Base-by-base conservation (phyloP, 2,888 invertebrate species). In the Meganola albula region DNA sequence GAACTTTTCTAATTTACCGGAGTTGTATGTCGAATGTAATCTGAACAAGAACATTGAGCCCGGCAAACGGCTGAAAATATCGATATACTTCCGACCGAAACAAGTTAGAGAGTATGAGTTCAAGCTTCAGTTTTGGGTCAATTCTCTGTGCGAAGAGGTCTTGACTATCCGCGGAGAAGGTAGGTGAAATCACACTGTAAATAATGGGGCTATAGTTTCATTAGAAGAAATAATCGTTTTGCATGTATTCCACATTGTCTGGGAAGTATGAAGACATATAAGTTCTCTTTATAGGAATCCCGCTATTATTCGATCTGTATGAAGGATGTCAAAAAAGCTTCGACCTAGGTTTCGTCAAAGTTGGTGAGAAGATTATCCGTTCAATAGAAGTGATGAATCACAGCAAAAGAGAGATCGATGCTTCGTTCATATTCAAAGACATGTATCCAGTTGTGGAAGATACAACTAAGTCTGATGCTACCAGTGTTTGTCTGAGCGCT, bases 381-480 rank as follows among this genome's bases (percentile, higher is more conserved):
- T 79, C 79, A 32, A 80, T 91, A 29, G 79, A 84, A 40, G 87
- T 90, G n/a, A 72, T 88, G 53, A 91, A 91, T 51, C 80, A 87
- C 34, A 88, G 88, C 34, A 78, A 84, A 49, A 83, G 87, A 22
- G 54, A 84, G 2, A 76, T 90, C n/a, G 76, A 84, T n/a, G 79
- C 89, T 0, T 66, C 57, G 27, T 88, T 89, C 38, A 77, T 85
- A 52, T 74, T 90, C 27, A 73, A 75, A 38, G 80, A 88, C 11
- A 80, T 82, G 58, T 78, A 88, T 29, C 76, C 82, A 3, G 39
- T 57, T 10, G 53, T 68, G 2, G 74, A 74, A 30, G 79, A 77
- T 21, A 64, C 61, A 1, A 59, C 63, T 0, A 49, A 58, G 10
- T 80, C 83, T 4, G 72, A 77, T 34, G 67, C 72, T 10, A 80